phyloP scores from a whole-genome alignment of 2,797 vertebrate genomes.

The Eulemur mongoz region DNA sequence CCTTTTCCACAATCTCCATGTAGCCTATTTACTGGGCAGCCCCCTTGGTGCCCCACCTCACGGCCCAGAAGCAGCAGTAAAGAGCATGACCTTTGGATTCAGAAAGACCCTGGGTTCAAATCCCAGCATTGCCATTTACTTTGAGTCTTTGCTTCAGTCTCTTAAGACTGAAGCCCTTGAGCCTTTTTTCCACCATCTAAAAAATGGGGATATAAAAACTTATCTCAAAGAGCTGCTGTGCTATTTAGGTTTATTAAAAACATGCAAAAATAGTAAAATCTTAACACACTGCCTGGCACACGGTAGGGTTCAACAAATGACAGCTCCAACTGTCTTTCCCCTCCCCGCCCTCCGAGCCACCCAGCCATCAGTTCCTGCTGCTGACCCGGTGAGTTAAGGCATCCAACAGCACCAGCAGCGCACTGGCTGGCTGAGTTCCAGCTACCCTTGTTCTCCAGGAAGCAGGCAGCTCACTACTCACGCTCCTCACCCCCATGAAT shows the following conservation, averaged over 20 bases:
- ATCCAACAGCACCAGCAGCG: background rate
- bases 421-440: background rate
- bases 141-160: background rate
- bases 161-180: background rate
- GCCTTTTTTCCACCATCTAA: background rate
- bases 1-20: background rate
- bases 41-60: background rate
- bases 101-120: background rate
- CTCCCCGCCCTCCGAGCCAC: background rate
- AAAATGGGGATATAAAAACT: background rate
- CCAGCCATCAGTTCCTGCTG: background rate
- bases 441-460: background rate
- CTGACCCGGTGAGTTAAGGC: background rate
- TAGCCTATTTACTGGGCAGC: fast-evolving
- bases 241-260: background rate
- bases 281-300: background rate
- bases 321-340: background rate
- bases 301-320: background rate
- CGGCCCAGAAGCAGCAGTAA: background rate
- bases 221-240: background rate
- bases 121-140: background rate
- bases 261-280: background rate
- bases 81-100: background rate
- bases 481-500: background rate
- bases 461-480: background rate